These are phyloP conservation scores for Ischnus inquisitorius DNA, from an alignment of 2,888 invertebrate genomes.

Conservation along the genomic window DNA sequence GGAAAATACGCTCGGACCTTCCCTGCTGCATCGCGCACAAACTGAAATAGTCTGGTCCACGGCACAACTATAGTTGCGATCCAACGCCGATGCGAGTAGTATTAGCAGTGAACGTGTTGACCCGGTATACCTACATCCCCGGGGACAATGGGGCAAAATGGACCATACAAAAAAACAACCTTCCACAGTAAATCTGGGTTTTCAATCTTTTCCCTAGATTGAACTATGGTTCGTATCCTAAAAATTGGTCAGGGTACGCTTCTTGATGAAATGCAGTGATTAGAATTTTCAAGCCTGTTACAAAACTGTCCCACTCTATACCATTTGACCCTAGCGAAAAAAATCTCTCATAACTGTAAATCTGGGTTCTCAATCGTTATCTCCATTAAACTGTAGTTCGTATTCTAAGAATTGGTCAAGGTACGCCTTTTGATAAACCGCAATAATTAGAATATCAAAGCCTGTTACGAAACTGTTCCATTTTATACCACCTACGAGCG, in stretches of 20 bases:
- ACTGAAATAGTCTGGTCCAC: slow-evolving; percentile 11
- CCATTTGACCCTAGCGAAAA: no score
- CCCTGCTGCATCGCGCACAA: slow-evolving; percentile 29
- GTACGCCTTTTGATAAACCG: neutral
- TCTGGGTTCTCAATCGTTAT: neutral
- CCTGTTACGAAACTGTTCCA: neutral
- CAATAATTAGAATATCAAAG: neutral
- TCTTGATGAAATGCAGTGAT: neutral
- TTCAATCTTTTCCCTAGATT: neutral
- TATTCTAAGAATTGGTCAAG: neutral
- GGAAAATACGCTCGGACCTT: slow-evolving; percentile 15
- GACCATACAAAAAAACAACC: neutral
- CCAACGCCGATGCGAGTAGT: slow-evolving; percentile 31
- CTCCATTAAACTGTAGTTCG: neutral
- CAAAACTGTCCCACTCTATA: neutral
- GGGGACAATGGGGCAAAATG: neutral
- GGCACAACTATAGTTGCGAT: slow-evolving; percentile 16
- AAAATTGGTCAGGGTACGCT: neutral
- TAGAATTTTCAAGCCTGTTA: neutral
- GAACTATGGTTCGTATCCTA: neutral
- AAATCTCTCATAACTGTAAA: neutral
- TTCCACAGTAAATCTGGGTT: neutral
- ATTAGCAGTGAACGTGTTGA: slow-evolving; percentile 35
- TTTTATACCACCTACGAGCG: neutral
- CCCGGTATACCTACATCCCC: neutral